These are phyloP conservation scores for Thunnus thynnus DNA, from an alignment of 2,113 vertebrate genomes.

Conservation along the genomic window DNA sequence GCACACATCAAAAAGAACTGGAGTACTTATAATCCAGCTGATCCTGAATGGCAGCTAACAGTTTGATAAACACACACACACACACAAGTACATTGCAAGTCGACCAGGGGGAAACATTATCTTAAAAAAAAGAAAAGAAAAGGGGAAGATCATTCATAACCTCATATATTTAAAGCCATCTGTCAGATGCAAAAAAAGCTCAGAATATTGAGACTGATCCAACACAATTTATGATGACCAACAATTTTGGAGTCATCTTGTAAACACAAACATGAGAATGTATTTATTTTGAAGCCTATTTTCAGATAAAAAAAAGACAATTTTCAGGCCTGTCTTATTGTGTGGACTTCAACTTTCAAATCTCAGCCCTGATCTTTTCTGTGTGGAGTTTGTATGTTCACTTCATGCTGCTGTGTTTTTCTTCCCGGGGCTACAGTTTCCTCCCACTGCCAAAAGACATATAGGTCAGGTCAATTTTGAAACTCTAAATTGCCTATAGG, in stretches of 20 bases:
- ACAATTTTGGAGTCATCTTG: neutral
- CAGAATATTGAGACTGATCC: no score
- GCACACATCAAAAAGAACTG: neutral
- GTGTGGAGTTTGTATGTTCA: neutral
- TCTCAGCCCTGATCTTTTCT: neutral
- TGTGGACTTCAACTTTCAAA: neutral
- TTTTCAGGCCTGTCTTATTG: no score
- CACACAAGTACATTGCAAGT: neutral
- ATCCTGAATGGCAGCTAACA: slow-evolving; percentile 29
- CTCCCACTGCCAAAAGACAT: slow-evolving; percentile 26
- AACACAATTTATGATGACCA: neutral
- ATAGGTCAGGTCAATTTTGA: slow-evolving; percentile 39
- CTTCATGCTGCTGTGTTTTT: neutral
- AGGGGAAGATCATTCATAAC: no score
- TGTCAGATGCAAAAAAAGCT: no score
- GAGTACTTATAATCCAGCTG: slow-evolving; percentile 2
- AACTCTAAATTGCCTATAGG: slow-evolving; percentile 23
- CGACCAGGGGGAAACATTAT: neutral
- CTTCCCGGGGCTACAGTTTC: slow-evolving; percentile 29
- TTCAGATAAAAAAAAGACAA: no score
- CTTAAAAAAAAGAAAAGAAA: neutral
- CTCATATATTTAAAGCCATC: no score
- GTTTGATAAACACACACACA: neutral
- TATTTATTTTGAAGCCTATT: no score
- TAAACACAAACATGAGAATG: neutral